Evolutionary conservation across 2,888 invertebrate genomes (phyloP), one percentile per base, ranked within the genome.

Genomic region (Deilephila elpenor): DNA sequence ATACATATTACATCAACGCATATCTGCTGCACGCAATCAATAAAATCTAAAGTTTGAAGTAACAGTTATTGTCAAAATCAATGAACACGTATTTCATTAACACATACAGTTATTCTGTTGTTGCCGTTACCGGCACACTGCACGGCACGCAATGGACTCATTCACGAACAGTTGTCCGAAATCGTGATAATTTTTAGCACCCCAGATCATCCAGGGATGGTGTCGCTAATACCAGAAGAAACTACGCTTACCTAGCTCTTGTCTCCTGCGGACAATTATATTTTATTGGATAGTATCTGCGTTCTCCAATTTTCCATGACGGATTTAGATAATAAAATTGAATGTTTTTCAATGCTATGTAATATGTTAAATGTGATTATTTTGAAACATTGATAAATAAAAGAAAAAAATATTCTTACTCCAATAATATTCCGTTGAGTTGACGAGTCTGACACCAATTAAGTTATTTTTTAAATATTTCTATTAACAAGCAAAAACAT

Each of bases 131-230:
- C 29, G 25, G 25, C 29, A 67, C 44, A 20, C 37, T 20, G 14
- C 20, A 17, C n/a, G 56, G 14, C 67, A 67, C 67, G 67, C 67
- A 25, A 67, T 51, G 25, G 17, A 51, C 67, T 67, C 67, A 67
- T 67, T 67, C 51, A 51, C 67, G 25, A 25, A 67, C 67, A 67
- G 67, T 67, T 67, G 51, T 51, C 51, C 51, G 17, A 67, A 67
- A 44, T 25, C 25, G 51, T 51, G 51, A 67, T 5, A 25, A 20
- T 51, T 67, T 20, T 51, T 19, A 51, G 17, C 7, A 3, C 14
- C 25, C 1, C 20, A 5, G 8, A 25, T 25, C 14, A 51, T 56
- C 56, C n/a, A 56, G 56, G 56, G 19, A 17, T 56, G 7, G 19
- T 56, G n/a, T n/a, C 17, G 11, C 0, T n/a, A n/a, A 19, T 19